These are phyloP conservation scores for Acanthurus leucopareius DNA, from an alignment of 2,797 vertebrate genomes.

Conservation along the genomic window DNA sequence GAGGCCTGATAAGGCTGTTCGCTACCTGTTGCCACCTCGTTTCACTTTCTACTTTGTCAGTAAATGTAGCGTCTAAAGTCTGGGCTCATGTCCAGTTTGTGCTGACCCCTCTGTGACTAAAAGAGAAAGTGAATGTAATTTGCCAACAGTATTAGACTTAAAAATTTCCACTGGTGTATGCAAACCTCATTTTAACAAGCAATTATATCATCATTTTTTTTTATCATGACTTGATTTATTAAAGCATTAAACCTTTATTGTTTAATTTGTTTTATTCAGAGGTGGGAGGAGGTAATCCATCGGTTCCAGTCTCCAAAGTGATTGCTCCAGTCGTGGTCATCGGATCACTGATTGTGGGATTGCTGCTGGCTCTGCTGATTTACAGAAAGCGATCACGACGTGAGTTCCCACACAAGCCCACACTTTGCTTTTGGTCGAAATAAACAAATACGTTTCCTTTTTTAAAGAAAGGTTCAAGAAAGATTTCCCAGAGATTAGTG, in stretches of 20 bases:
- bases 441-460: not conserved
- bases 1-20: not conserved
- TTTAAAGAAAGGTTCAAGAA: not conserved
- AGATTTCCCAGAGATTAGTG: not conserved
- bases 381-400: not conserved
- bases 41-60: not conserved
- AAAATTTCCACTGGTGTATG: not conserved
- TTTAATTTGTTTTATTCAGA: not conserved
- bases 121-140: slow-evolving; percentile 22
- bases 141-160: not conserved
- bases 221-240: not conserved
- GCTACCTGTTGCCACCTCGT: not conserved
- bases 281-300: accelerated
- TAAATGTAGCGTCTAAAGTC: accelerated
- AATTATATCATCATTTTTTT: not conserved
- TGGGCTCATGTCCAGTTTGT: not conserved
- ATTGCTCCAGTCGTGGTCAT: slow-evolving; percentile 74
- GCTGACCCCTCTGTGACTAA: not conserved
- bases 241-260: accelerated
- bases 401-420: slow-evolving; percentile 63
- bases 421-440: not conserved
- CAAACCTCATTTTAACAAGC: not conserved
- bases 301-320: not conserved
- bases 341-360: slow-evolving; percentile 71
- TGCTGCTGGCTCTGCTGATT: slow-evolving; percentile 53